phyloP scores from a whole-genome alignment of 2,888 invertebrate genomes.

The Eupeodes luniger region DNA sequence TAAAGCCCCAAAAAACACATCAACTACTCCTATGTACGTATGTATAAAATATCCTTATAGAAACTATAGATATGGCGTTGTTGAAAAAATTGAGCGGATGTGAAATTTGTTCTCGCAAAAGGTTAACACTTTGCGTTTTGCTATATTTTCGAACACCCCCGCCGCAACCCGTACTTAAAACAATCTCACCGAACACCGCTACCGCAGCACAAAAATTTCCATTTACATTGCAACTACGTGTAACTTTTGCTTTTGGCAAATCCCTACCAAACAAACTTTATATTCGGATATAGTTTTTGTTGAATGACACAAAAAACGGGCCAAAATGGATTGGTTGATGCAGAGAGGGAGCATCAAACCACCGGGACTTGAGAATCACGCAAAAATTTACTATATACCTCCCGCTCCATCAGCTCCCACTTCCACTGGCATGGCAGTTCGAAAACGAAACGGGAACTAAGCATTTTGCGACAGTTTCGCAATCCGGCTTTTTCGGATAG shows the following conservation, averaged over 20 bases:
- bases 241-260: constrained; percentile 55
- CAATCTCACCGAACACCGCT: neutral
- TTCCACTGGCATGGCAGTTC: neutral
- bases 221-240: constrained; percentile 74
- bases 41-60: neutral
- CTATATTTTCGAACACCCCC: neutral
- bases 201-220: constrained; percentile 57
- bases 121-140: constrained; percentile 37
- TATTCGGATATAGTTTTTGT: constrained; percentile 52
- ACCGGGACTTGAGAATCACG: constrained; percentile 34
- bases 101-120: constrained; percentile 51
- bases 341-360: constrained; percentile 5
- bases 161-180: neutral
- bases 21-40: neutral
- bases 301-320: constrained; percentile 42
- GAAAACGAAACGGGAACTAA: neutral
- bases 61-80: no score
- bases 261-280: constrained; percentile 30
- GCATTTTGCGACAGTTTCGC: constrained; percentile 31
- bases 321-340: constrained; percentile 20
- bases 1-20: constrained; percentile 9
- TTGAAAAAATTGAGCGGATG: constrained; percentile 35
- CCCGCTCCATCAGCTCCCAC: neutral
- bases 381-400: constrained; percentile 46
- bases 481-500: constrained; percentile 19